Base-by-base conservation (phyloP, 2,113 vertebrate genomes). In the Oxygymnocypris stewartii region DNA sequence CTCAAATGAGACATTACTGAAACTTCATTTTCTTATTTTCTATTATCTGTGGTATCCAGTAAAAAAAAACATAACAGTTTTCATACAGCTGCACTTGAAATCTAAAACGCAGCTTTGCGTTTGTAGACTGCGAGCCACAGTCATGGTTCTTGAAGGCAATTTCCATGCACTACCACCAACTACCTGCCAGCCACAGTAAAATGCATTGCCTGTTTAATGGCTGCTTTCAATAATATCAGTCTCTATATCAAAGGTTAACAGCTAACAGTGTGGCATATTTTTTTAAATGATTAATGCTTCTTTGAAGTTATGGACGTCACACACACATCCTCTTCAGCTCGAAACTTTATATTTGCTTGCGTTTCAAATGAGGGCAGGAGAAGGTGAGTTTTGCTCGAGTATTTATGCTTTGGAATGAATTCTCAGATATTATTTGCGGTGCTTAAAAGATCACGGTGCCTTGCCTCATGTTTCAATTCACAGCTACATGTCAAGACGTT, bases 391-490 rank as follows among this genome's bases (percentile, higher is more conserved):
- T 69, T 71, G 81, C 42, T 7, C 3, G 2, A 63, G n/a, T 54
- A 54, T 83, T 54, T 71, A 13, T 1, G 6, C 28, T n/a, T 71
- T 51, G 25, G 47, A 71, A 71, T 83, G 9, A 83, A 65, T 47
- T 83, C 44, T 51, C 28, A 51, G 81, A 54, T 71, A 71, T 71
- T 71, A 71, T 83, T 37, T 54, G 65, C 3, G 0, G 8, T 47
- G 59, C 80, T 49, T 28, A 23, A 82, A 82, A 49, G 40, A 82
- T 67, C 28, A 51, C 18, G 18, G 6, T 2, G 1, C 61, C 40
- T 67, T 82, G 40, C 42, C 42, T 47, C 44, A 28, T 82, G 69
- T 86, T 86, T 82, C 40, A 61, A 35, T 82, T 82, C 51, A 61
- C 49, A 71, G 37, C 28, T 69, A 67, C 61, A 57, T 6, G 6